Conservation (phyloP, 2,797 vertebrate genomes). For the Tangara arthus region DNA sequence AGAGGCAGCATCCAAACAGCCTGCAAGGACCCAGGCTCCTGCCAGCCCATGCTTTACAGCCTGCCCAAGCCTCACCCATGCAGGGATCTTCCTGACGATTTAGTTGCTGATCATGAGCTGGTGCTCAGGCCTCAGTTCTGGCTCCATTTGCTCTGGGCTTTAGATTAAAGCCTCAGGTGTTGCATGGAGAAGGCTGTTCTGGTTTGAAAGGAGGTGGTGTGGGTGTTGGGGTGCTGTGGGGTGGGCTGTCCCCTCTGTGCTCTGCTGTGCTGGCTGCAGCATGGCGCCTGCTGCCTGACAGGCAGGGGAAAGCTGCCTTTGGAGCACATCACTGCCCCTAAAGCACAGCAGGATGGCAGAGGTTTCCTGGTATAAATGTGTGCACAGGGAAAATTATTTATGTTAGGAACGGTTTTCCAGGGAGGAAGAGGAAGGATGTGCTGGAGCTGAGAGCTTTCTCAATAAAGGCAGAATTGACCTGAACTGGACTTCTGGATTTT, state of each 20-base stretch:
- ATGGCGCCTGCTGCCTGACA: neutral
- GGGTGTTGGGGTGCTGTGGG: accelerated
- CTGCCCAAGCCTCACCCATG: accelerated
- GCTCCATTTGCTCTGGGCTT: neutral
- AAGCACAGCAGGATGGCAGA: neutral
- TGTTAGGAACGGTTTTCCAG: neutral
- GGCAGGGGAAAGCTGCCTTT: neutral
- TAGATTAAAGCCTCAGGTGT: neutral
- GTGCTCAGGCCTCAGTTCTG: neutral
- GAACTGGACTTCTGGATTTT: neutral
- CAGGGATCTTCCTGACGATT: neutral
- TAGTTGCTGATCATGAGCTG: neutral
- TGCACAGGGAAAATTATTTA: neutral
- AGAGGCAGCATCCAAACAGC: neutral
- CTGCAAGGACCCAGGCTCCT: neutral
- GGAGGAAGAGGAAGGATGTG: neutral
- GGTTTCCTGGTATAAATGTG: neutral
- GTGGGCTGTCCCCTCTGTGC: accelerated
- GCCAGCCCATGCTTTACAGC: neutral
- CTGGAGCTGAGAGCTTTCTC: neutral
- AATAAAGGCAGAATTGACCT: neutral
- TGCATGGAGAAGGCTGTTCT: too few relatives aligned
- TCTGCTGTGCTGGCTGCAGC: accelerated
- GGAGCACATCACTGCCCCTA: neutral
- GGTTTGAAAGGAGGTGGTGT: neutral